These are phyloP conservation scores for Philhelius pedissequus DNA, from an alignment of 2,888 invertebrate species.

Conservation along the genomic window DNA sequence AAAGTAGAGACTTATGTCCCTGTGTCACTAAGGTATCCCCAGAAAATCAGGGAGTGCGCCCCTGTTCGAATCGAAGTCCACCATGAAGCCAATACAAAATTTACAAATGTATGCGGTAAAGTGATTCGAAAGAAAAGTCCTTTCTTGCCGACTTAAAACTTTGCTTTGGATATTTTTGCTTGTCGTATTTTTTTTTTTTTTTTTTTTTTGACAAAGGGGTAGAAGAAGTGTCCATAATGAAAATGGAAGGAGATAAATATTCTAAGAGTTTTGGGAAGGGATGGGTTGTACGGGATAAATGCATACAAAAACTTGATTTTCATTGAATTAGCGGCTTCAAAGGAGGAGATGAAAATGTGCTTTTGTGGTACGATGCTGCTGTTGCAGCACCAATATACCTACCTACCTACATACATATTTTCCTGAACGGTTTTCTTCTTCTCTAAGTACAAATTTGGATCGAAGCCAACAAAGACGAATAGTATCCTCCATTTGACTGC, in stretches of 20 bases:
- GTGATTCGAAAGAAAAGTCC: slow-evolving; percentile 47
- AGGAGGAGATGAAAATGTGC: slow-evolving; percentile 58
- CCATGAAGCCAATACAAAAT: slow-evolving; percentile 59
- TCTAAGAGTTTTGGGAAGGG: slow-evolving; percentile 18
- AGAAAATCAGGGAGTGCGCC: too few relatives aligned
- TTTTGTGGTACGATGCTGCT: slow-evolving; percentile 38
- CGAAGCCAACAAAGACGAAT: slow-evolving; percentile 38
- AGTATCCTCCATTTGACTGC: not conserved
- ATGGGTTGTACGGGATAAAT: too few relatives aligned
- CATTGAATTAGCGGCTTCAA: slow-evolving; percentile 66
- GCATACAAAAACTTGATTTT: slow-evolving; percentile 66
- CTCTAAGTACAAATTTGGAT: slow-evolving; percentile 65
- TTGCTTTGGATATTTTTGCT: slow-evolving; percentile 14
- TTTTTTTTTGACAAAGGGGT: not conserved
- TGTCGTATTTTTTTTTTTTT: too few relatives aligned
- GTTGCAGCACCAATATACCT: not conserved
- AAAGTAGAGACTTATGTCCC: too few relatives aligned
- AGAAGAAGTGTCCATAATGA: not conserved
- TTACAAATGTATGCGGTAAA: slow-evolving; percentile 60
- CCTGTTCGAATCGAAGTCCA: not conserved
- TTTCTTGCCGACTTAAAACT: slow-evolving; percentile 37
- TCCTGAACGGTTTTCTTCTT: slow-evolving; percentile 5
- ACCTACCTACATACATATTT: too few relatives aligned
- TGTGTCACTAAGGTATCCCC: too few relatives aligned
- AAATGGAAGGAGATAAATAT: not conserved